Evolutionary conservation across 1,140 invertebrate genomes (phyloP), one percentile per base, ranked within the genome.

Genomic region (Lutraria rhynchaena): DNA sequence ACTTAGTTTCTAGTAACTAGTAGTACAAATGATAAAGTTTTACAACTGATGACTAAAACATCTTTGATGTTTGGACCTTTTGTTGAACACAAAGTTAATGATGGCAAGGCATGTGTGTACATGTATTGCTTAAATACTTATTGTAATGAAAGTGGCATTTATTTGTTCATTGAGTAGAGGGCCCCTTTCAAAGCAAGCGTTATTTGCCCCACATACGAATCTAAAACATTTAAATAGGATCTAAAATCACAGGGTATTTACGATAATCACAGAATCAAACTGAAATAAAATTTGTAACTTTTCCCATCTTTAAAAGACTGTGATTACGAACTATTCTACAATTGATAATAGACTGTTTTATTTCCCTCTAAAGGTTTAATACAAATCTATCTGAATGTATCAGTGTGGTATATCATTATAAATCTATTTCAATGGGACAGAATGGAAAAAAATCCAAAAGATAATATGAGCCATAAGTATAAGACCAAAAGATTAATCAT

Each of bases 41-140:
- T 31, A 67, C 63, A 49, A 46, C 44, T 67, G 41, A 46, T 29
- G 44, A 24, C 19, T 41, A 71, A 53, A 46, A 22, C 35, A 55
- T 57, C 69, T 71, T 71, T 71, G 69, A 71, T 55, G 69, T 71
- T 37, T 29, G 24, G 33, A 11, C n/a, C 49, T 71, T 71, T 71
- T 71, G 69, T 71, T 1, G 5, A 19, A 35, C 7, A 71, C 69
- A 71, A 71, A 51, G 49, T 19, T 15, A 11, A 13, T 22, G 53
- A 41, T 37, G 22, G 69, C 35, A 33, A 27, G 53, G 49, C 33
- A 55, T 51, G 29, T 55, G 35, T 51, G 44, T 67, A 27, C 17
- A 19, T 22, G 44, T 57, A 71, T 37, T 35, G 49, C 31, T 37
- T 27, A 5, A 57, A 44, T 57, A 71, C 53, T 71, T 71, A 55